These are phyloP conservation scores for Euphydryas editha DNA, from an alignment of 2,888 invertebrate species.

Conservation along the genomic window DNA sequence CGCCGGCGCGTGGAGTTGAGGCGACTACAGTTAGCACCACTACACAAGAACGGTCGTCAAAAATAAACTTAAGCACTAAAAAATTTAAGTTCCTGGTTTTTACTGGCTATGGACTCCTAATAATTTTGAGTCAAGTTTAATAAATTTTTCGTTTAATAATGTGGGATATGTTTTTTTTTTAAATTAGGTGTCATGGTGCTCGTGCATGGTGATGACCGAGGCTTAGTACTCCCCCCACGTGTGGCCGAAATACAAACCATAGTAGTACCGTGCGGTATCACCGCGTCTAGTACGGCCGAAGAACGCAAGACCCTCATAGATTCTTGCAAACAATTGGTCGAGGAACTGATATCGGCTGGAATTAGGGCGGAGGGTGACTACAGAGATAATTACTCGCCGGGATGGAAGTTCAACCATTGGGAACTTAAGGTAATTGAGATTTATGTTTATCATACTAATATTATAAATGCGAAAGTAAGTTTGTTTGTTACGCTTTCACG, in stretches of 20 bases:
- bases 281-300: constrained; percentile 89
- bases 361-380: constrained; percentile 93
- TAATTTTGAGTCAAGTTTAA: no score
- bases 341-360: constrained; percentile 83
- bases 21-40: no score
- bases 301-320: constrained; percentile 87
- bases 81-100: no score
- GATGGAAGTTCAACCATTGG: constrained; percentile 99
- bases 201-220: constrained; percentile 98
- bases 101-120: no score
- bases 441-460: no score
- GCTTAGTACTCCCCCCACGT: constrained; percentile 96
- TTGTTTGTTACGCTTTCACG: no score
- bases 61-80: no score
- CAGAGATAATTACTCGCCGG: constrained; percentile 98
- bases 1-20: no score
- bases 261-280: constrained; percentile 98
- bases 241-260: constrained; percentile 94
- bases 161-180: background rate
- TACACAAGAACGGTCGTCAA: no score
- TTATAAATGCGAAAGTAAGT: no score
- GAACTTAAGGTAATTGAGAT: constrained; percentile 89
- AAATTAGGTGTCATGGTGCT: constrained; percentile 91
- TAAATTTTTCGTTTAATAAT: no score
- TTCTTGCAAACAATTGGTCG: constrained; percentile 88